These are phyloP conservation scores for Poeciliopsis gracilis DNA, from an alignment of 2,797 vertebrate species.

Conservation along the genomic window DNA sequence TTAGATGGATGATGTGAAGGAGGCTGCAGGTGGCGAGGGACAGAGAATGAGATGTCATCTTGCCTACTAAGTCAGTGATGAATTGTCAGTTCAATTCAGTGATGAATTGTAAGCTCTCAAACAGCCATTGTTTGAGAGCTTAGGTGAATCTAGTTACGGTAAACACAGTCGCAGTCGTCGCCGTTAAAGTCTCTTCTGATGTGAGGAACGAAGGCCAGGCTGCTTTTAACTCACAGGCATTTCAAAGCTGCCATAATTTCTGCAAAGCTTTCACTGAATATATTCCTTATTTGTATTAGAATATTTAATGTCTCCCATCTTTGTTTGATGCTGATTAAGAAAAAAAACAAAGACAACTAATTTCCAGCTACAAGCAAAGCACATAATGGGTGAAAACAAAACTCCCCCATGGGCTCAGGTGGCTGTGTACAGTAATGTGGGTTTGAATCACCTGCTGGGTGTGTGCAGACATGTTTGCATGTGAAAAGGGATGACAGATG, in stretches of 20 bases:
- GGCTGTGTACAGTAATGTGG: constrained; percentile 15
- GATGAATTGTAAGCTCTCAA: constrained; percentile 50
- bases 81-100: constrained; percentile 38
- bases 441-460: constrained; percentile 17
- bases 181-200: constrained; percentile 7
- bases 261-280: not conserved
- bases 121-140: constrained; percentile 22
- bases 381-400: constrained; percentile 17
- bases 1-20: constrained; percentile 23
- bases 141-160: constrained; percentile 24
- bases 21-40: constrained; percentile 42
- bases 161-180: constrained; percentile 17
- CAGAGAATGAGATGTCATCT: constrained; percentile 26
- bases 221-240: constrained; percentile 3
- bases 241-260: constrained; percentile 4
- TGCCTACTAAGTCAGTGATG: constrained; percentile 57
- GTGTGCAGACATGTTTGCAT: not conserved
- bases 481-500: constrained; percentile 6
- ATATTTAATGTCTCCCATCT: constrained; percentile 23
- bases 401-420: not conserved
- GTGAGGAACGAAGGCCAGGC: constrained; percentile 18
- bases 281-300: not conserved
- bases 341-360: constrained; percentile 23
- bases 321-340: not conserved
- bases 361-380: constrained; percentile 28